phyloP scores from a whole-genome alignment of 2,113 vertebrate species.

The Gnathonemus longibarbis region DNA sequence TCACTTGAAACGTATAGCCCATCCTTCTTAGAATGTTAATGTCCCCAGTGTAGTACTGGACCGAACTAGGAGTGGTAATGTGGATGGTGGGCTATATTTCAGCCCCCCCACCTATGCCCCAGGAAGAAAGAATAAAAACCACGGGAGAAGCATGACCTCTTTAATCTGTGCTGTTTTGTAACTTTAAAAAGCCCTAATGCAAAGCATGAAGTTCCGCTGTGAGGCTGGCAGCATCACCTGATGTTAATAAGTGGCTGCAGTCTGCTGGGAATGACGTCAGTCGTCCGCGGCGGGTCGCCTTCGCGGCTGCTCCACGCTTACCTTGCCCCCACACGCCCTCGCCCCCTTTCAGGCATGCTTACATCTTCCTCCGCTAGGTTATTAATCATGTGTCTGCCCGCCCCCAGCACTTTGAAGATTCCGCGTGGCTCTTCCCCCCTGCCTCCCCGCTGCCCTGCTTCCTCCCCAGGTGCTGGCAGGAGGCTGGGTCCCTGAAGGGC shows the following conservation, averaged over 20 bases:
- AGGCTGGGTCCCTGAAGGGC: neutral
- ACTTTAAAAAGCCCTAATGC: conserved; percentile 18
- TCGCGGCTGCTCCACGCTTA: conserved; percentile 19
- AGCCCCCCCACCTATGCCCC: neutral
- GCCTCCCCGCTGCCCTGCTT: neutral
- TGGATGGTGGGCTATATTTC: neutral
- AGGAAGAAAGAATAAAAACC: neutral
- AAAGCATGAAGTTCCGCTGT: neutral
- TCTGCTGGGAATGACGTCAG: conserved; percentile 35
- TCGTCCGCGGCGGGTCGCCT: conserved; percentile 28
- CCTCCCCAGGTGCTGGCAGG: neutral
- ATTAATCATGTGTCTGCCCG: conserved; percentile 23
- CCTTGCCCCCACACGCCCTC: conserved; percentile 17
- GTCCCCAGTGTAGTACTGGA: neutral
- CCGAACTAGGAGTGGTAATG: neutral
- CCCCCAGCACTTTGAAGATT: neutral
- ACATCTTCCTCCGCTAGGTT: conserved; percentile 27
- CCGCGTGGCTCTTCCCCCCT: neutral
- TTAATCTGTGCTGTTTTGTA: neutral
- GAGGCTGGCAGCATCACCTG: conserved; percentile 28
- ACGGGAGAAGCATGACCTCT: neutral
- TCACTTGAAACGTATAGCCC: neutral
- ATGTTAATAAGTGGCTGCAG: conserved; percentile 40
- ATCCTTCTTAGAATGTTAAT: neutral
- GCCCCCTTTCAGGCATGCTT: conserved; percentile 16